Percentiles rank a stretch among this genome's conserved stretches.
These are phyloP conservation scores for Hipposideros armiger DNA, from an alignment of 2,113 vertebrate species.

Conservation along the genomic window DNA sequence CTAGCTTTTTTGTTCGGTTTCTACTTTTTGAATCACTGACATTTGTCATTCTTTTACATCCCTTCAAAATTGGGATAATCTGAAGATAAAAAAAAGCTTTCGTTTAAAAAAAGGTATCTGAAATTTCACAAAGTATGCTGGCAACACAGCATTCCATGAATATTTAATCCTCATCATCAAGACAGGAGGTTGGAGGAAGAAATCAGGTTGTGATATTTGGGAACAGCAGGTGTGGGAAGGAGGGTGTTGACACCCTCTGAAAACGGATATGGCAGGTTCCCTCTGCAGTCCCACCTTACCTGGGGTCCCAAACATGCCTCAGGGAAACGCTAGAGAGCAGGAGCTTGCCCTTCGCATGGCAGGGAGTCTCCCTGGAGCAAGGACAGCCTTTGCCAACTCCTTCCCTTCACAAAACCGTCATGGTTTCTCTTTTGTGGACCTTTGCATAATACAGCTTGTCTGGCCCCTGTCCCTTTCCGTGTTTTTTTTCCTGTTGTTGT, in stretches of 20 bases:
- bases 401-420: background rate
- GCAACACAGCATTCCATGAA: slow-evolving; percentile 79
- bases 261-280: slow-evolving; percentile 77
- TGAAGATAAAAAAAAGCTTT: slow-evolving; percentile 40
- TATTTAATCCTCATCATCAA: slow-evolving; percentile 82
- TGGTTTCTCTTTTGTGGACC: background rate
- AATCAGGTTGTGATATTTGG: slow-evolving; percentile 86
- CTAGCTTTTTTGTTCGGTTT: background rate
- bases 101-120: slow-evolving; percentile 75
- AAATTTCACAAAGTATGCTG: slow-evolving; percentile 79
- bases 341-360: background rate
- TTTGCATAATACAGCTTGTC: background rate
- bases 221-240: slow-evolving; percentile 85
- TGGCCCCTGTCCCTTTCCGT: background rate
- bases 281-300: slow-evolving; percentile 62
- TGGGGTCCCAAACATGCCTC: slow-evolving; percentile 53
- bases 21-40: slow-evolving; percentile 19
- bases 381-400: background rate
- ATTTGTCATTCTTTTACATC: slow-evolving; percentile 65
- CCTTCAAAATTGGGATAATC: slow-evolving; percentile 61
- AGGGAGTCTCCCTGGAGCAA: background rate
- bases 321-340: slow-evolving; percentile 7
- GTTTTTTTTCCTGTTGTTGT: background rate
- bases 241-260: slow-evolving; percentile 82
- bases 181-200: slow-evolving; percentile 83